Base-by-base conservation (phyloP, 2,888 invertebrate genomes). In the Drosophila antonietae region DNA sequence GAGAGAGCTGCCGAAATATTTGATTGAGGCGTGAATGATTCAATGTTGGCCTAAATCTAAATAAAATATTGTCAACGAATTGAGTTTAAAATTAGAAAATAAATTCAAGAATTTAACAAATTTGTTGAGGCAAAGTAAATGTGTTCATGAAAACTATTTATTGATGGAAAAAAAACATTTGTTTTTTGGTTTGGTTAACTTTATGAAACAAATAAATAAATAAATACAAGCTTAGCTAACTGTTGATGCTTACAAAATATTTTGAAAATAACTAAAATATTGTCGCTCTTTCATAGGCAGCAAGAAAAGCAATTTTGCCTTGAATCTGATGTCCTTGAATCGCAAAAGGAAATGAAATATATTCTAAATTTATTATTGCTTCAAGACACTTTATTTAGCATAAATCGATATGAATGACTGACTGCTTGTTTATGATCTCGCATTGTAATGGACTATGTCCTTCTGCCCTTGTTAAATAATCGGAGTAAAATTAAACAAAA, bases 401-500 rank as follows among this genome's bases (percentile, higher is more conserved):
- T 68, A 23, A 15, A 55, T 49, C 35, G 35, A 37, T 46, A 20
- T 37, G 15, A 47, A 33, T 43, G 43, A 39, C n/a, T 43, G 43
- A 39, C n/a, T 41, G 7, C 12, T 68, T 43, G 41, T 55, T 31
- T 53, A 55, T 60, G 55, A 60, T 56, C 33, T 52, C 41, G 51
- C 37, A n/a, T n/a, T n/a, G n/a, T n/a, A 39, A 39, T 39, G 3
- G 60, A 69, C 44, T 14, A 37, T 60, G 39, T 70, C 56, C 60
- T 57, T 44, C 55, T 69, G 56, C 44, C 51, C 56, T 35, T 44
- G 60, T 56, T 44, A 46, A 61, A 70, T 61, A 56, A 39, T 52
- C 71, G 37, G 41, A 31, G 56, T 37, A 10, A 62, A 62, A 70
- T 57, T 41, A 53, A 52, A 62, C 44, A 57, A 62, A 61, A 70